Percentiles rank a stretch among this genome's conserved stretches.
Conservation (phyloP, 2,888 invertebrate genomes). For the Andrena praecox region DNA sequence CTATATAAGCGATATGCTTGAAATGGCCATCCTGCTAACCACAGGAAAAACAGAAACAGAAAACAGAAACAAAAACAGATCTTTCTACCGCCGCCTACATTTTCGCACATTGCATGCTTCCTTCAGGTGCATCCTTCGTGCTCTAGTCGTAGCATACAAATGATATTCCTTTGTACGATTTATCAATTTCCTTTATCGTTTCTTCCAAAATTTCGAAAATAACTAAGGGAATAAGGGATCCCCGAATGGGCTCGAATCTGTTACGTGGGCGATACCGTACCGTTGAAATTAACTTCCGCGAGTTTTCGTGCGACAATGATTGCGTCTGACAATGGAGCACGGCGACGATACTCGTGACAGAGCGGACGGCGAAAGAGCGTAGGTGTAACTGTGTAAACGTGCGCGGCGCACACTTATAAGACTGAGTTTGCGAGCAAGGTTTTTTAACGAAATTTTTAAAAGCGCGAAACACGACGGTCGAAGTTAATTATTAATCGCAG, state of each 20-base stretch:
- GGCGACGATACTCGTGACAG: slow-evolving; percentile 13
- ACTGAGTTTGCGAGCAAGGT: slow-evolving; percentile 21
- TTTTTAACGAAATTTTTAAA: slow-evolving; percentile 19
- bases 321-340: background rate
- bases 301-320: slow-evolving; percentile 15
- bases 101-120: no score
- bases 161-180: background rate
- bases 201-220: background rate
- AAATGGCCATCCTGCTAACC: no score
- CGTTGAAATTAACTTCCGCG: background rate
- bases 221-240: background rate
- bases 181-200: background rate
- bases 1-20: no score
- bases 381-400: background rate
- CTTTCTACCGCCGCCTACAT: no score
- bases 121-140: no score
- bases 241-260: background rate
- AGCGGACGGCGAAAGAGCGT: background rate
- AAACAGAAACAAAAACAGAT: no score
- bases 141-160: background rate
- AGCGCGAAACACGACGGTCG: background rate
- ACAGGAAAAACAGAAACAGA: no score
- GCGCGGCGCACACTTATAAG: slow-evolving; percentile 13
- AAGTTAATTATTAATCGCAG: background rate
- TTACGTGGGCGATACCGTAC: background rate